Evolutionary conservation across 2,888 invertebrate species (phyloP).

Genomic region (Mythimna ferrago): DNA sequence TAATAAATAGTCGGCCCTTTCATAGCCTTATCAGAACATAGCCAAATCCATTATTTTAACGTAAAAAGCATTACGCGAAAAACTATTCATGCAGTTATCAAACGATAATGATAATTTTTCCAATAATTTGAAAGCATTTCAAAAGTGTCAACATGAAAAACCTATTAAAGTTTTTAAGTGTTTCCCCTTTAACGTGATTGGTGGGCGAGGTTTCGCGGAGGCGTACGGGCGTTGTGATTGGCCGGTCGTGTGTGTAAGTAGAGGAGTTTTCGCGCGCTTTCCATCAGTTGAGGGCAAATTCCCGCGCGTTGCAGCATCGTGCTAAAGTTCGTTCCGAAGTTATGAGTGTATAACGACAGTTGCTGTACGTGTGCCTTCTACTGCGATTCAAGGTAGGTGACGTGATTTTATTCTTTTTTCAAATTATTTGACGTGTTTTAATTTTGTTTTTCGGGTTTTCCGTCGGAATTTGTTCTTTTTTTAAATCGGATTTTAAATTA

Average conservation of each 20-base stretch:
- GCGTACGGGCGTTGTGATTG: constrained; percentile 81
- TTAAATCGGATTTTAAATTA: background rate
- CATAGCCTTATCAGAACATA: constrained; percentile 62
- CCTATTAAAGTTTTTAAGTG: constrained; percentile 88
- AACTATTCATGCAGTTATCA: constrained; percentile 61
- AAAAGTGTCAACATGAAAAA: constrained; percentile 84
- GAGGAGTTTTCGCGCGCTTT: constrained; percentile 85
- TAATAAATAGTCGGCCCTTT: constrained; percentile 61
- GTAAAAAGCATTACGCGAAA: constrained; percentile 59
- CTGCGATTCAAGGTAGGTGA: constrained; percentile 70
- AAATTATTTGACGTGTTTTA: background rate
- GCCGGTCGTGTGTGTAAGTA: constrained; percentile 81
- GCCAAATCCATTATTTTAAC: constrained; percentile 55
- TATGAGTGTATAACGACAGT: constrained; percentile 75
- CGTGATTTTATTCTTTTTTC: constrained; percentile 17
- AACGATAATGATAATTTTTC: constrained; percentile 71
- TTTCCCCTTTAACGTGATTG: constrained; percentile 82
- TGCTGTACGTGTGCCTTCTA: constrained; percentile 50
- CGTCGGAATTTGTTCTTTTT: background rate
- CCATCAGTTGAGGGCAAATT: constrained; percentile 83
- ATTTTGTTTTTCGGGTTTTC: background rate
- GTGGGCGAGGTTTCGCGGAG: constrained; percentile 75
- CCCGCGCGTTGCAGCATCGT: constrained; percentile 73
- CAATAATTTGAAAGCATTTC: constrained; percentile 72
- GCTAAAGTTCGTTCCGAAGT: constrained; percentile 73